Conservation (phyloP, 1,140 invertebrate species). For the Zaprionus gabonicus region DNA sequence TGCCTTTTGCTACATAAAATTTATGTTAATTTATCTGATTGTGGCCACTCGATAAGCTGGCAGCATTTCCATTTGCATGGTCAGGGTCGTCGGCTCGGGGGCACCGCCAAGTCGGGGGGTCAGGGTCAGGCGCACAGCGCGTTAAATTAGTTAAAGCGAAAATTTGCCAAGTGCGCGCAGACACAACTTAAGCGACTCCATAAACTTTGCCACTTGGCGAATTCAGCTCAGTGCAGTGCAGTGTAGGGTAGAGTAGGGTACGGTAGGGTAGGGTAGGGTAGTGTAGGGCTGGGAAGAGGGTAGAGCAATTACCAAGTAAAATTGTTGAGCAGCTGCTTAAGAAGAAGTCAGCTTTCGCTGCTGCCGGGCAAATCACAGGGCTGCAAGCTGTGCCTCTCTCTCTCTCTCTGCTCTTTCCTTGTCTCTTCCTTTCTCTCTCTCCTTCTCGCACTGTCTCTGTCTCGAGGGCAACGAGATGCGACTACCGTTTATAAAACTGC, state of each 20-base stretch:
- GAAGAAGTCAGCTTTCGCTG: conserved; percentile 26
- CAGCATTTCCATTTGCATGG: conserved; percentile 18
- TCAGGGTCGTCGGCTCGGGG: conserved; percentile 10
- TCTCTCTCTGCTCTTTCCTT: not conserved
- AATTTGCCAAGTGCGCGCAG: conserved; percentile 53
- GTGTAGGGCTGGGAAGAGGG: too few relatives aligned
- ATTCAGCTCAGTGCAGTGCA: not conserved
- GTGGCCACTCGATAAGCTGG: conserved; percentile 60
- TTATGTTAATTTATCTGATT: conserved; percentile 72
- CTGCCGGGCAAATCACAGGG: conserved; percentile 36
- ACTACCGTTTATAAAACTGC: conserved; percentile 79
- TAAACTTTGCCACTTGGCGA: not conserved
- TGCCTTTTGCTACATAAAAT: conserved; percentile 59
- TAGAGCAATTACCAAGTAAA: conserved; percentile 5
- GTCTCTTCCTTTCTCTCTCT: not conserved
- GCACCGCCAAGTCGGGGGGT: not conserved
- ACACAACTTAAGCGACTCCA: not conserved
- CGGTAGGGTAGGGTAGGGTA: not conserved
- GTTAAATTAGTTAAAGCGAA: conserved; percentile 63
- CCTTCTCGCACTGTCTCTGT: not conserved
- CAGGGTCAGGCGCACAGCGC: conserved; percentile 36
- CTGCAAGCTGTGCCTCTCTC: not conserved
- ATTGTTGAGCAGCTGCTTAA: conserved; percentile 8
- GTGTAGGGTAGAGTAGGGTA: too few relatives aligned
- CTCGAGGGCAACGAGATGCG: conserved; percentile 52